Evolutionary conservation across 2,113 vertebrate species (phyloP).

Genomic region (Trogon melanurus): DNA sequence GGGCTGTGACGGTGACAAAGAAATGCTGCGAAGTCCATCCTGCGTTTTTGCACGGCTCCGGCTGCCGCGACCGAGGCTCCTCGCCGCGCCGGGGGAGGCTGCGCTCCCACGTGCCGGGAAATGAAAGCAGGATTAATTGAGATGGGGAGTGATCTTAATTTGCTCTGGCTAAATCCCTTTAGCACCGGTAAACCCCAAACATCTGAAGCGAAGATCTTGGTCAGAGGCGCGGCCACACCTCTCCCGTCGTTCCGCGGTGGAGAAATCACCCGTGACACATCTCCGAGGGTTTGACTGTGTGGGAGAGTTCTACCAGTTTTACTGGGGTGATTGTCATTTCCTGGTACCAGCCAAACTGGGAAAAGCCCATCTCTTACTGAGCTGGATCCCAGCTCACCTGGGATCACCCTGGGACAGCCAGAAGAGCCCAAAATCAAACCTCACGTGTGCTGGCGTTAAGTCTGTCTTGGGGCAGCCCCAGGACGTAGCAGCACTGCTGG

Average conservation of each 20-base stretch:
- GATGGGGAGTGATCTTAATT: neutral
- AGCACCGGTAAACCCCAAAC: neutral
- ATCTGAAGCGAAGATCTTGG: neutral
- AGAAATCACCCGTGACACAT: neutral
- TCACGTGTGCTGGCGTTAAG: rapidly evolving
- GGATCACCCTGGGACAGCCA: neutral
- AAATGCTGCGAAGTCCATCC: rapidly evolving
- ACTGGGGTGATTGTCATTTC: neutral
- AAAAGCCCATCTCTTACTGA: neutral
- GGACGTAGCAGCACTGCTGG: neutral
- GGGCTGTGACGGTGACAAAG: neutral
- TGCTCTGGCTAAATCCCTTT: neutral
- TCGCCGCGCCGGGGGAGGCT: rapidly evolving
- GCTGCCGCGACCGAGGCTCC: neutral
- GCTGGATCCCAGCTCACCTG: neutral
- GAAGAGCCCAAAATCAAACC: neutral
- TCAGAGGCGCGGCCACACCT: rapidly evolving
- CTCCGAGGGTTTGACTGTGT: rapidly evolving
- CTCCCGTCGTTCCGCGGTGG: rapidly evolving
- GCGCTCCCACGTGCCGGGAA: neutral
- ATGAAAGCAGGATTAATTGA: constrained; percentile 10
- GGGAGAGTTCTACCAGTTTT: neutral
- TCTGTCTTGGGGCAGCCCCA: neutral
- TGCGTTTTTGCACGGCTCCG: neutral
- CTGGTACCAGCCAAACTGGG: neutral